These are phyloP conservation scores for Hermodice carunculata DNA, from an alignment of 2,888 invertebrate species.

Conservation along the genomic window DNA sequence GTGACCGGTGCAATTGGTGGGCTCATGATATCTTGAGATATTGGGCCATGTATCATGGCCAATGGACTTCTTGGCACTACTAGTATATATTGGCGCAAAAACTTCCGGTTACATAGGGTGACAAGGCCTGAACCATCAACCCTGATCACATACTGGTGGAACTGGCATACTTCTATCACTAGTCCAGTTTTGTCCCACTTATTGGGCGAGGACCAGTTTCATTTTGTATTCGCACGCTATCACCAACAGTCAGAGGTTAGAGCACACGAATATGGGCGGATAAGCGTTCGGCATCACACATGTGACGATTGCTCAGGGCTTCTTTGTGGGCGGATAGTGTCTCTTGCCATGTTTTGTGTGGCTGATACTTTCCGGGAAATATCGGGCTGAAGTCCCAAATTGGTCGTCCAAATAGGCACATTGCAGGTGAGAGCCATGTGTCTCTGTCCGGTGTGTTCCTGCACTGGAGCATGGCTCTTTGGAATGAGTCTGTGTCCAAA, in stretches of 20 bases:
- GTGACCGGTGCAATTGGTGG: no score
- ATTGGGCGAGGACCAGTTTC: slow-evolving; percentile 41
- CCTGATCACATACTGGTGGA: slow-evolving; percentile 35
- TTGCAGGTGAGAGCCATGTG: no score
- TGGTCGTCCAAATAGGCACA: no score
- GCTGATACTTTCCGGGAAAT: no score
- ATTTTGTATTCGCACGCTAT: slow-evolving; percentile 42
- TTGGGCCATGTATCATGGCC: no score
- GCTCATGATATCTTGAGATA: no score
- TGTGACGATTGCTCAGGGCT: slow-evolving; percentile 45
- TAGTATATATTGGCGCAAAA: no score
- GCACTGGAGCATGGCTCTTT: no score
- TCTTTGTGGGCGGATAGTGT: slow-evolving; percentile 40
- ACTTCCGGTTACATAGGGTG: slow-evolving; percentile 34
- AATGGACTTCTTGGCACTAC: not conserved
- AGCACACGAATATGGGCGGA: slow-evolving; percentile 41
- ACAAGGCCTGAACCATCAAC: slow-evolving; percentile 39
- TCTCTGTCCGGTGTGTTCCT: no score
- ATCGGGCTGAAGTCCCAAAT: no score
- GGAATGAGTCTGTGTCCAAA: no score
- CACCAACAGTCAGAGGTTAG: slow-evolving; percentile 34
- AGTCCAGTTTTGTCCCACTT: slow-evolving; percentile 50
- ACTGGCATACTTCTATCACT: slow-evolving; percentile 44
- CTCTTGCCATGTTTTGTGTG: no score
- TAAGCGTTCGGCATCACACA: slow-evolving; percentile 35